Evolutionary conservation across 2,888 invertebrate species (phyloP), one percentile per base, ranked within the genome.

Genomic region (Pantelozetes paolii): DNA sequence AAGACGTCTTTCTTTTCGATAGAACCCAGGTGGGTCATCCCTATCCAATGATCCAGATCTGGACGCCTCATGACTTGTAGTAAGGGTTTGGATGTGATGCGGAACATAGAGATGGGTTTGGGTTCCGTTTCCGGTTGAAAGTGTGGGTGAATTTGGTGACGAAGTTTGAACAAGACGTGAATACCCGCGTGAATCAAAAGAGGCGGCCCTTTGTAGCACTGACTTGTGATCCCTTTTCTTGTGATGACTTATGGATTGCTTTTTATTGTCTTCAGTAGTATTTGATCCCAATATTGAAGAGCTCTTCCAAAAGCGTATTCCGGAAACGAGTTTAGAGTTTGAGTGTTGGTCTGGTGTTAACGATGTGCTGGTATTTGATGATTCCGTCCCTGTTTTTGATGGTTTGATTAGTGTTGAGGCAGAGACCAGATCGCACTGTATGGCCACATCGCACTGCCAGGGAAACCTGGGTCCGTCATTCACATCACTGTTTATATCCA

Each of bases 361-460:
- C 1, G 32, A 32, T 32, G 64, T 36, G 64, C 36, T 64, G n/a
- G 18, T 36, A 36, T 64, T 64, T 3, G 64, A n/a, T 20, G n/a
- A 3, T n/a, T 64, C n/a, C 8, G 30, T 64, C 9, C 18, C 36
- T 36, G 32, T 1, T 64, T 64, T 64, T 5, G 54, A 32, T n/a
- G 26, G 8, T 20, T 23, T 62, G 23, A 42, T 0, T 1, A 72
- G 40, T 36, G 62, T 5, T 9, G 69, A 42, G 18, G 73, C 67
- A 9, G 30, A n/a, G 26, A 54, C 42, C 28, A 79, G 26, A 57
- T 78, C 77, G 48, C 79, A 79, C 71, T 79, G 79, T 26, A 79
- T 76, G 23, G 78, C 78, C 13, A 75, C 79, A 72, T 79, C 79
- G 30, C 78, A 73, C 72, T 79, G 79, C 79, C 79, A 79, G 0